Evolutionary conservation across 2,888 invertebrate species (phyloP).

Genomic region (Romanomermis culicivorax): DNA sequence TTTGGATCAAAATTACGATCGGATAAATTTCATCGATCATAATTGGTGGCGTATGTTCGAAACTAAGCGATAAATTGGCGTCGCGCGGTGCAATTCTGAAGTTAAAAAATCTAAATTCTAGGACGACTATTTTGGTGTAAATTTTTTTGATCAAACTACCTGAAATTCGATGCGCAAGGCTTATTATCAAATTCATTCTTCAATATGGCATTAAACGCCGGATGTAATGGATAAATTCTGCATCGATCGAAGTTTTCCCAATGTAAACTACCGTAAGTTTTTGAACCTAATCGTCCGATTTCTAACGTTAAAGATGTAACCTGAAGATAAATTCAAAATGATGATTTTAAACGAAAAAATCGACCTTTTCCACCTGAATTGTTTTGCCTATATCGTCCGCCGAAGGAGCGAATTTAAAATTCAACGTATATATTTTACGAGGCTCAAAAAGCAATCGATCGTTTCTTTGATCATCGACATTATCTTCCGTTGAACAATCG

Average conservation of each 20-base stretch:
- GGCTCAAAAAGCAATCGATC: neutral
- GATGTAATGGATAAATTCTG: no score
- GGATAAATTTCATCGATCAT: slow-evolving; percentile 5
- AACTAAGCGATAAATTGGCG: neutral
- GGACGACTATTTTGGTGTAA: no score
- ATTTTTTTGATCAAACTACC: no score
- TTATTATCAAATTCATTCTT: no score
- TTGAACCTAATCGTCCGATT: slow-evolving; percentile 7
- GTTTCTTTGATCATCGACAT: neutral
- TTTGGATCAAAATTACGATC: neutral
- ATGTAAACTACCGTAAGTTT: slow-evolving; percentile 10
- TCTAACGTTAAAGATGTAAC: slow-evolving; percentile 9
- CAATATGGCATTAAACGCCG: no score
- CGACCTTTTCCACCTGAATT: slow-evolving; percentile 6
- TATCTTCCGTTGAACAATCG: neutral
- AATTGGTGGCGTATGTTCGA: neutral
- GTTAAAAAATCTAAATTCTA: no score
- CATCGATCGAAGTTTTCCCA: slow-evolving; percentile 11
- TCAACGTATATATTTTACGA: neutral
- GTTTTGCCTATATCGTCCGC: slow-evolving; percentile 4
- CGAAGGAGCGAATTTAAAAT: slow-evolving; percentile 4
- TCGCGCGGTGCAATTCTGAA: slow-evolving; percentile 2
- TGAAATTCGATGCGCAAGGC: no score
- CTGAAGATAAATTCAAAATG: neutral
- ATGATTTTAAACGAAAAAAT: neutral